Evolutionary conservation across 2,888 invertebrate species (phyloP).

Genomic region (Oscheius sp.): DNA sequence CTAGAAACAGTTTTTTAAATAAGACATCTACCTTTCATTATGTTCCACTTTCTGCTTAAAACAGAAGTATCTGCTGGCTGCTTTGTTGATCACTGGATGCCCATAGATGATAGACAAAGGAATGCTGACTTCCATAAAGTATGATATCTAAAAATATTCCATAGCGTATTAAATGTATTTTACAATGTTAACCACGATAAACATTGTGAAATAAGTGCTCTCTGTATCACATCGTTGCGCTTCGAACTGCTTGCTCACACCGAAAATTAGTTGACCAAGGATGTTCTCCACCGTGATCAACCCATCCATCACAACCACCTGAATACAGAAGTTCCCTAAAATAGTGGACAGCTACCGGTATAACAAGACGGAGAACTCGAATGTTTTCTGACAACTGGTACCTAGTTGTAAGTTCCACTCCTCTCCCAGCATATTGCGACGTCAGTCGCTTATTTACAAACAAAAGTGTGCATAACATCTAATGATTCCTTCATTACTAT

Average conservation of each 20-base stretch:
- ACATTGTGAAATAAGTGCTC: neutral
- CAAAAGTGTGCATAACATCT: conserved; percentile 20
- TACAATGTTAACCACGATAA: conserved; percentile 9
- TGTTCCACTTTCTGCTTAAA: conserved; percentile 1
- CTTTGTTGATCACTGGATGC: conserved; percentile 11
- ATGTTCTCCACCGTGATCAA: conserved; percentile 16
- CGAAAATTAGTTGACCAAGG: neutral
- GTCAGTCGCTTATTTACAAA: conserved; percentile 16
- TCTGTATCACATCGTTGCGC: neutral
- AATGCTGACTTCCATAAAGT: conserved; percentile 13
- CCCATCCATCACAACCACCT: conserved; percentile 22
- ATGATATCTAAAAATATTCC: neutral
- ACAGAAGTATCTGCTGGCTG: neutral
- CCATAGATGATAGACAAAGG: conserved; percentile 12
- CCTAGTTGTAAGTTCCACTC: conserved; percentile 4
- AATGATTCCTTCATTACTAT: neutral
- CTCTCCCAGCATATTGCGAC: conserved; percentile 6
- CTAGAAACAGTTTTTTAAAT: neutral
- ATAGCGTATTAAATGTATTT: neutral
- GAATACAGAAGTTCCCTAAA: neutral
- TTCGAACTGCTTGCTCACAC: conserved; percentile 15
- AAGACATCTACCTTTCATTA: neutral
- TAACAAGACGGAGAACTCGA: conserved; percentile 18
- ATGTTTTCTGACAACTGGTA: conserved; percentile 27
- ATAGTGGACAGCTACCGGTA: neutral